A percentile compares a stretch with the other conserved stretches of the same genome.
Evolutionary conservation across 2,888 invertebrate species (phyloP).

Genomic region (Monopis laevigella): DNA sequence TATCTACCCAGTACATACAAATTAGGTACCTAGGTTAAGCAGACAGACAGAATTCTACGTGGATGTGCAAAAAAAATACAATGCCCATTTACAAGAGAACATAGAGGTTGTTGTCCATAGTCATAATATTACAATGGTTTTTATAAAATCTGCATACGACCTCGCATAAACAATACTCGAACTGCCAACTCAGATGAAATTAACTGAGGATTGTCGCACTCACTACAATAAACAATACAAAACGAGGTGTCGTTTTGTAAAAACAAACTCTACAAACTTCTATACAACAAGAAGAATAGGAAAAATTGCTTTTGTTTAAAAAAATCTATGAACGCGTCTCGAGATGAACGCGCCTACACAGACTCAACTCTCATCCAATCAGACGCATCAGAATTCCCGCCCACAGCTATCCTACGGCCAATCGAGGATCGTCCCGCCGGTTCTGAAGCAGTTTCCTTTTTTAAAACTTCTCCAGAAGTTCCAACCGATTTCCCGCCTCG

Average conservation of each 20-base stretch:
- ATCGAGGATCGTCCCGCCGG: slow-evolving; percentile 36
- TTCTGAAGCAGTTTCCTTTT: slow-evolving; percentile 64
- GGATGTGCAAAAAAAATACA: slow-evolving; percentile 13
- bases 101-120: slow-evolving; percentile 34
- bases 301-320: slow-evolving; percentile 67
- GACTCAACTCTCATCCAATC: slow-evolving; percentile 48
- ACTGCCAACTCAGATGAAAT: slow-evolving; percentile 55
- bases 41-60: slow-evolving; percentile 3
- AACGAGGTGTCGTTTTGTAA: slow-evolving; percentile 51
- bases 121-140: slow-evolving; percentile 39
- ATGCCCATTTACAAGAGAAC: slow-evolving; percentile 24
- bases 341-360: slow-evolving; percentile 56
- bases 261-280: slow-evolving; percentile 61
- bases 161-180: slow-evolving; percentile 44
- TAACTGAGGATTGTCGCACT: slow-evolving; percentile 62
- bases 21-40: too few relatives aligned
- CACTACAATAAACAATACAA: slow-evolving; percentile 62
- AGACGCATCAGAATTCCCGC: slow-evolving; percentile 44
- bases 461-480: slow-evolving; percentile 63
- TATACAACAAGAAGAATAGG: slow-evolving; percentile 64
- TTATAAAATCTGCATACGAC: slow-evolving; percentile 52
- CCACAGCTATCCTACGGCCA: slow-evolving; percentile 43
- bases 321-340: slow-evolving; percentile 62
- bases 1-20: too few relatives aligned
- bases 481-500: slow-evolving; percentile 64